Evolutionary conservation across 1,140 invertebrate genomes (phyloP).

Genomic region (Trachymyrmex cornetzi): DNA sequence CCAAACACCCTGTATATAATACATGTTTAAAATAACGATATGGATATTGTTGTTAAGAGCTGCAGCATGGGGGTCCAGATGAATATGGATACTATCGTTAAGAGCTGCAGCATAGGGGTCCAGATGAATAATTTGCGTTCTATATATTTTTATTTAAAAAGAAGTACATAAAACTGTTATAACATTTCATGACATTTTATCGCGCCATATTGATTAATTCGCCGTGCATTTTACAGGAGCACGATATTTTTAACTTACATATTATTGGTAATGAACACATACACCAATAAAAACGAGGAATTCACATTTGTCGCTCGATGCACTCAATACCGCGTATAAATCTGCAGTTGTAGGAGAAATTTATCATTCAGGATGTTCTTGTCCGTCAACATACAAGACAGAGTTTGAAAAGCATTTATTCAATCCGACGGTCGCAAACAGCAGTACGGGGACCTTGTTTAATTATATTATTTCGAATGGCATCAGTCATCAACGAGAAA

Average conservation of each 20-base stretch:
- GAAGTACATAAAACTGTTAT: not conserved
- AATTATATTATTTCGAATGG: slow-evolving; percentile 51
- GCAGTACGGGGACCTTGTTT: slow-evolving; percentile 28
- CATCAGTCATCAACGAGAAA: slow-evolving; percentile 7
- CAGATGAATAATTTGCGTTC: not conserved
- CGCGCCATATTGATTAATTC: slow-evolving; percentile 53
- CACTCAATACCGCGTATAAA: slow-evolving; percentile 25
- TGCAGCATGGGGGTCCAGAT: not conserved
- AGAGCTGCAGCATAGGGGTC: no score
- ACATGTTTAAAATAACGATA: no score
- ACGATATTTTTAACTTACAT: slow-evolving; percentile 40
- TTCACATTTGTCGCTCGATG: slow-evolving; percentile 41
- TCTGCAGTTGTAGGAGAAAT: slow-evolving; percentile 5
- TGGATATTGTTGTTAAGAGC: no score
- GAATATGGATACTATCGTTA: not conserved
- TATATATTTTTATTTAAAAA: not conserved
- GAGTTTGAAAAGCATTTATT: slow-evolving; percentile 46
- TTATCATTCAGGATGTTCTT: slow-evolving; percentile 40
- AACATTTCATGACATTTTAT: slow-evolving; percentile 69
- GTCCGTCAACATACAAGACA: slow-evolving; percentile 1
- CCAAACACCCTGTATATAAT: no score
- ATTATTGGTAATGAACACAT: slow-evolving; percentile 61
- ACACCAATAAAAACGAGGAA: slow-evolving; percentile 48
- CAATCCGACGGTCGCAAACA: not conserved
- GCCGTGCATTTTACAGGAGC: slow-evolving; percentile 48